These are phyloP conservation scores for Drosophila ercepeae DNA, from an alignment of 1,140 invertebrate genomes.

Conservation along the genomic window DNA sequence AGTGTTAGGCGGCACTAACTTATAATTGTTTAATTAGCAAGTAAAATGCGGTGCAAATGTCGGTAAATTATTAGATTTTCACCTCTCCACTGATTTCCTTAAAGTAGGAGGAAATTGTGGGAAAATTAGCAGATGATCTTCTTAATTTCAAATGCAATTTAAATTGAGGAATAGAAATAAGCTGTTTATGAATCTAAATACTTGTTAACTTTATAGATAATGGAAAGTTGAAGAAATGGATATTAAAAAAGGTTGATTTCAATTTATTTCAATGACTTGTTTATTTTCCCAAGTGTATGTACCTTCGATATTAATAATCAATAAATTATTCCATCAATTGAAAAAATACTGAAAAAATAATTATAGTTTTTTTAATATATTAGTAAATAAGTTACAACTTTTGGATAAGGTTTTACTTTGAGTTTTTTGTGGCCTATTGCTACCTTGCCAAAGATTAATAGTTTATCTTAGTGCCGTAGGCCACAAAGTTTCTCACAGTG, in stretches of 20 bases:
- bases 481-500: constrained; percentile 42
- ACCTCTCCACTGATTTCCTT: not conserved
- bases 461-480: not conserved
- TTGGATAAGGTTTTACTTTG: no score
- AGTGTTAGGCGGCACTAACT: constrained; percentile 59
- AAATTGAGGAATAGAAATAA: not conserved
- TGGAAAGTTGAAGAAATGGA: no score
- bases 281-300: not conserved
- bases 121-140: not conserved
- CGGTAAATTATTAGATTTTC: constrained; percentile 69
- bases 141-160: no score
- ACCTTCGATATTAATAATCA: constrained; percentile 16
- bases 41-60: constrained; percentile 74
- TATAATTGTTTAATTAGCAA: constrained; percentile 81
- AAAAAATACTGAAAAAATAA: constrained; percentile 5
- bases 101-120: not conserved
- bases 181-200: no score
- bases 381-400: no score
- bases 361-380: not conserved
- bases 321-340: constrained; percentile 7
- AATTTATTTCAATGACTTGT: not conserved
- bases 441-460: not conserved
- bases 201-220: no score
- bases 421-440: no score
- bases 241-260: no score